Evolutionary conservation across 2,888 invertebrate species (phyloP), one percentile per base, ranked within the genome.

Genomic region (Hymenopus coronatus): DNA sequence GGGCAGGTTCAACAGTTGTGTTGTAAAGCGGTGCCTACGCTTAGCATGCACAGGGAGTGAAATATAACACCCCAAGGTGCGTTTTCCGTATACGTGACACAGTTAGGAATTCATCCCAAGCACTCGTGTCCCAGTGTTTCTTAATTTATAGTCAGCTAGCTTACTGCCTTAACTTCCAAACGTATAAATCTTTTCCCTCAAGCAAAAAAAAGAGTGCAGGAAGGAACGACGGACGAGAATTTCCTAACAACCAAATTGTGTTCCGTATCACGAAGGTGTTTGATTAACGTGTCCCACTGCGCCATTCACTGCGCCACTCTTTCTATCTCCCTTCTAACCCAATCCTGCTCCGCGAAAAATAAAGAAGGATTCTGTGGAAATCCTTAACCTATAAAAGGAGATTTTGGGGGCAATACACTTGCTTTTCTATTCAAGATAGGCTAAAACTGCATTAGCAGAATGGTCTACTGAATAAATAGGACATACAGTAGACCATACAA

Each of bases 31-130:
- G 20, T 6, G 54, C 20, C 54, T 15, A 70, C 20, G 54, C 54
- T 70, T 70, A 70, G 54, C 54, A 70, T 70, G 54, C 54, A 70
- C 54, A 20, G 6, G 54, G 54, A 14, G 54, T 20, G 87, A 87
- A 87, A 87, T 87, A 87, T 87, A 28, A n/a, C n/a, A 27, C 87
- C 33, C 82, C 12, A 40, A 82, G 87, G 87, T 82, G 82, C 82
- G 87, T 33, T 87, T 87, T 87, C 87, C 33, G 87, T 82, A 87
- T 33, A 87, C 87, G 82, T 82, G 87, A 87, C 82, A 82, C 14
- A 27, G 33, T 86, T 86, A 12, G 70, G 27, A 87, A 87, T 87
- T 82, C 82, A 82, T 33, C 33, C 82, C n/a, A 28, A 6, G 28
- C 81, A 30, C 33, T 33, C 12, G 33, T 70, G 30, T 28, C 20